Evolutionary conservation across 1,140 invertebrate genomes (phyloP), one percentile per base, ranked within the genome.

Genomic region (Aphelenchoides besseyi): DNA sequence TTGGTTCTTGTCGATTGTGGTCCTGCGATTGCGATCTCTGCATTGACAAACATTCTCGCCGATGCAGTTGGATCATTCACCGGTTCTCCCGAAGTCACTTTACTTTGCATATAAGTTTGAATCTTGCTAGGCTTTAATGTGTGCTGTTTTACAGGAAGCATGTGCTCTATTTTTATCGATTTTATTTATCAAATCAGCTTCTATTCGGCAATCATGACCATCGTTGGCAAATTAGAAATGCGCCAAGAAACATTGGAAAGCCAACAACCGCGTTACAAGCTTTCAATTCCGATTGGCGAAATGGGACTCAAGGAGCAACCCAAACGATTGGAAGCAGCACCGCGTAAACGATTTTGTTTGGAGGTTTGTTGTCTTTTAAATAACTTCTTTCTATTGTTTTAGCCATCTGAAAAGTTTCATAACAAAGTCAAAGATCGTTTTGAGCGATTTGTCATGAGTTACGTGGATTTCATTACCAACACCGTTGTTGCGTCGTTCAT

Each of bases 31-130:
- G 28, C 73, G n/a, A 80, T 80, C 35, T 82, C 79, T 16, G 77
- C 79, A 23, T 59, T 79, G 30, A 82, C 79, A 0, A 80, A 80
- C 66, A 82, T 82, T 26, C 53, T 79, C 35, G 80, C 79, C 23
- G 76, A 79, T 37, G 59, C 62, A 1, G 68, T 80, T 18, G 79
- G 79, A 28, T 63, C 80, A 2, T 78, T 80, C 53, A 82, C 79
- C 2, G 74, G 75, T n/a, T 74, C 80, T 9, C 76, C 76, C 2
- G 79, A 80, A 72, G 81, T 80, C 48, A 74, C 74, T 29, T 61
- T 80, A 32, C 69, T 80, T 30, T 80, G 79, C 61, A 52, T 71
- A 78, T 66, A 69, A 23, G 41, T 48, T 48, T 48, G 41, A 48
- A 23, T 48, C 41, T 48, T 48, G 23, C 23, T 23, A 23, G 12